These are phyloP conservation scores for Noctuana brunneofusca DNA, from an alignment of 2,888 invertebrate species.

Conservation along the genomic window DNA sequence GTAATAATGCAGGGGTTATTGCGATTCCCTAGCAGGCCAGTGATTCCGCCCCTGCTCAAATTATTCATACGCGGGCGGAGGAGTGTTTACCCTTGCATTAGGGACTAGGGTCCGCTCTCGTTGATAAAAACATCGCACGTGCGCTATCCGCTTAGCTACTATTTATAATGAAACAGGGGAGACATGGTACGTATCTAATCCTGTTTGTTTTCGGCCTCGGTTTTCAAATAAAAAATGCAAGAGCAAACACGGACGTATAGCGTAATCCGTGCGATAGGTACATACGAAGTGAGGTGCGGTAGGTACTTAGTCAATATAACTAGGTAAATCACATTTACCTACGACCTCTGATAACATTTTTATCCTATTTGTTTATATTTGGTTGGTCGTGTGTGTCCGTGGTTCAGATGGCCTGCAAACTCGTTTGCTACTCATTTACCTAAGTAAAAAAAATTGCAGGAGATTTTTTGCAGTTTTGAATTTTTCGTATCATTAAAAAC, in stretches of 20 bases:
- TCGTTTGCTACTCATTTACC: too few relatives aligned
- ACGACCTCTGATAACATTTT: too few relatives aligned
- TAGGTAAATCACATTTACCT: too few relatives aligned
- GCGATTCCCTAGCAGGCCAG: slow-evolving; percentile 60
- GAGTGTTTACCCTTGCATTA: slow-evolving; percentile 67
- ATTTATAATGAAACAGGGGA: slow-evolving; percentile 67
- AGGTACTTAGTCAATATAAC: too few relatives aligned
- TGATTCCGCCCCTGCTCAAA: slow-evolving; percentile 59
- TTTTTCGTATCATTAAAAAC: too few relatives aligned
- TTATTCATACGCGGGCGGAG: slow-evolving; percentile 75
- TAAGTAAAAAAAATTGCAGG: too few relatives aligned
- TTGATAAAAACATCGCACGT: slow-evolving; percentile 78
- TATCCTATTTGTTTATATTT: too few relatives aligned
- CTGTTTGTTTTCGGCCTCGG: slow-evolving; percentile 53
- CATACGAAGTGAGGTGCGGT: too few relatives aligned
- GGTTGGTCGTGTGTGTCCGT: too few relatives aligned
- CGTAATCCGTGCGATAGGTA: background rate
- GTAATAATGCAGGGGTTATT: slow-evolving; percentile 78
- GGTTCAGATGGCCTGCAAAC: too few relatives aligned
- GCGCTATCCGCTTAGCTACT: slow-evolving; percentile 72
- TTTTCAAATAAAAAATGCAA: slow-evolving; percentile 34
- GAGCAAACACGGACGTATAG: slow-evolving; percentile 13
- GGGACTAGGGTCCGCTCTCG: slow-evolving; percentile 48
- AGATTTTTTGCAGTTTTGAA: too few relatives aligned
- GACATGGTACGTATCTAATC: slow-evolving; percentile 50